These are phyloP conservation scores for Napeogenes sylphis DNA, from an alignment of 2,888 invertebrate genomes.

Conservation along the genomic window DNA sequence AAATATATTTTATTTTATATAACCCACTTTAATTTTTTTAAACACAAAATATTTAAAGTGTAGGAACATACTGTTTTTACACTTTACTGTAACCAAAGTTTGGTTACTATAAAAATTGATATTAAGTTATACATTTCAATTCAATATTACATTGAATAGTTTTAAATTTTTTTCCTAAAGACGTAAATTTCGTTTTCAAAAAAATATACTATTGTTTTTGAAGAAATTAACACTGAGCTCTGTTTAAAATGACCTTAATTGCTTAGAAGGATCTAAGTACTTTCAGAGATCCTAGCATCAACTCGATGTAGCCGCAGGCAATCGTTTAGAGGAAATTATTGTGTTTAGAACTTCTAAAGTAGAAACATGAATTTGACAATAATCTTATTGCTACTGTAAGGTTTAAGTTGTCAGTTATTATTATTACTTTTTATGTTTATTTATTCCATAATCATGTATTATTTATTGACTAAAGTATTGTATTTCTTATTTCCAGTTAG, in stretches of 20 bases:
- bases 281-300: slow-evolving; percentile 1
- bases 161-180: neutral
- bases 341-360: slow-evolving; percentile 4
- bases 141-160: neutral
- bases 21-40: too few relatives aligned
- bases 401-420: neutral
- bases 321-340: slow-evolving; percentile 10
- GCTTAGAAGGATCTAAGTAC: slow-evolving; percentile 6
- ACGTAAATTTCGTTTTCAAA: neutral
- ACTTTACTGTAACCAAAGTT: too few relatives aligned
- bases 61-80: too few relatives aligned
- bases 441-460: too few relatives aligned
- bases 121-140: neutral
- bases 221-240: slow-evolving; percentile 1
- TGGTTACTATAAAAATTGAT: too few relatives aligned
- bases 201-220: neutral
- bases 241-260: slow-evolving; percentile 4
- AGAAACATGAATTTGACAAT: slow-evolving; percentile 7
- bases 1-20: too few relatives aligned
- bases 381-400: neutral
- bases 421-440: neutral
- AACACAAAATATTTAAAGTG: too few relatives aligned
- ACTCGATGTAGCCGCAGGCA: slow-evolving; percentile 6
- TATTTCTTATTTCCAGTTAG: too few relatives aligned
- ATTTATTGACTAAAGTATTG: too few relatives aligned